Evolutionary conservation across 2,113 vertebrate genomes (phyloP).

Genomic region (Scolopax mira): DNA sequence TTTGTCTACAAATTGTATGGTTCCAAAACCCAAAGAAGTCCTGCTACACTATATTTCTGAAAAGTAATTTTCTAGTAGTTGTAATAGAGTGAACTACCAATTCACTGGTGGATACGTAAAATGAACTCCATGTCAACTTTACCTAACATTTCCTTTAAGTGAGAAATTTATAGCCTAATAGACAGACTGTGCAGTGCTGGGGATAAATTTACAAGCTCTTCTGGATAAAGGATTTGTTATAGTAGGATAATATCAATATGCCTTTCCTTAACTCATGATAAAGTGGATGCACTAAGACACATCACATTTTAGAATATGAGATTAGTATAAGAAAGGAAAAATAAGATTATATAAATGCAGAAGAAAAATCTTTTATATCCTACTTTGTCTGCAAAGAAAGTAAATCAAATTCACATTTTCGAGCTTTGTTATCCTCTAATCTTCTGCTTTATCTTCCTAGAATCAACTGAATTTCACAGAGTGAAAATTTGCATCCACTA

Average conservation of each 20-base stretch:
- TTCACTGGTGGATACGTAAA: neutral
- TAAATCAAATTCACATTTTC: constrained; percentile 48
- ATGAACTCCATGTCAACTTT: neutral
- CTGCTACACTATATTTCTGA: neutral
- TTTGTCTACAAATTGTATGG: neutral
- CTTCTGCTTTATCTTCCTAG: constrained; percentile 50
- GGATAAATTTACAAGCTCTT: constrained; percentile 13
- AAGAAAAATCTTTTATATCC: neutral
- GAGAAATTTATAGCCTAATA: neutral
- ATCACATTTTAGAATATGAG: neutral
- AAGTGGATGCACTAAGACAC: neutral
- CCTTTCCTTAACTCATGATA: neutral
- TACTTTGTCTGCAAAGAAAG: neutral
- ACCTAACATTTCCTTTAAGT: neutral
- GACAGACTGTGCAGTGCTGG: neutral
- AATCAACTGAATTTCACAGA: constrained; percentile 61
- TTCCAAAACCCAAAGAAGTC: neutral
- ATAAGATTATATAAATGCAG: neutral
- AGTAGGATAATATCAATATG: neutral
- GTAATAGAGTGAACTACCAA: neutral
- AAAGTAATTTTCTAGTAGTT: neutral
- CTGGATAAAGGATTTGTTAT: constrained; percentile 5
- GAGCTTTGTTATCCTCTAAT: constrained; percentile 36
- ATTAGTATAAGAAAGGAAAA: neutral
- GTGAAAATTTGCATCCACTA: constrained; percentile 52